Conservation (phyloP, 2,113 vertebrate species). For the Leuciscus idus region DNA sequence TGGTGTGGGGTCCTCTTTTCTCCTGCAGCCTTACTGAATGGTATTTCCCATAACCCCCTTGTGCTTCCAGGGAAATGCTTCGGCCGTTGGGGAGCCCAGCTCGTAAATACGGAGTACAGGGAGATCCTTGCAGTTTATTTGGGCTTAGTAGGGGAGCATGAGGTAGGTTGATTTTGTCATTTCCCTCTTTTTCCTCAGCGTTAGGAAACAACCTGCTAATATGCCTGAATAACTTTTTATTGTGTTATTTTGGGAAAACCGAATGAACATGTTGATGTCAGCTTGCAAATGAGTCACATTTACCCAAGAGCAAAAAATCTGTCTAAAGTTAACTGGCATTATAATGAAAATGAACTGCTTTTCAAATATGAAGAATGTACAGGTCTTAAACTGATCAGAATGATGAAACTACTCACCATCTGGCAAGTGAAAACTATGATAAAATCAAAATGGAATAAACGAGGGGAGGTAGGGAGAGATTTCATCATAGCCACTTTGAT, state of each 20-base stretch:
- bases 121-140: slow-evolving; percentile 54
- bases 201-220: slow-evolving; percentile 53
- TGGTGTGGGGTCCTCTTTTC: slow-evolving; percentile 62
- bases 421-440: not conserved
- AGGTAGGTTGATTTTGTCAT: slow-evolving; percentile 40
- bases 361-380: not conserved
- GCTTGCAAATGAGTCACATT: slow-evolving; percentile 1
- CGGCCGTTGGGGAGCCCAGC: slow-evolving; percentile 52
- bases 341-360: not conserved
- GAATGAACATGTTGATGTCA: slow-evolving; percentile 41
- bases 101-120: slow-evolving; percentile 56
- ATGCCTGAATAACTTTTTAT: slow-evolving; percentile 43
- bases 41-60: slow-evolving; percentile 57
- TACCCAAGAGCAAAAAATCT: slow-evolving; percentile 9
- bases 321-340: not conserved
- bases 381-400: not conserved
- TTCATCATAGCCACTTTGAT: not conserved
- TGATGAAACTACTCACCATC: not conserved
- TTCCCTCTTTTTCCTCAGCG: slow-evolving; percentile 27
- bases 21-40: slow-evolving; percentile 49
- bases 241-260: slow-evolving; percentile 50
- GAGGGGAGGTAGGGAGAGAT: not conserved
- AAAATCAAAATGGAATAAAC: not conserved
- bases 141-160: slow-evolving; percentile 23
- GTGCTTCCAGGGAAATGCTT: slow-evolving; percentile 63